phyloP scores from a whole-genome alignment of 2,888 invertebrate species.

The Drosophila maculinotata region DNA sequence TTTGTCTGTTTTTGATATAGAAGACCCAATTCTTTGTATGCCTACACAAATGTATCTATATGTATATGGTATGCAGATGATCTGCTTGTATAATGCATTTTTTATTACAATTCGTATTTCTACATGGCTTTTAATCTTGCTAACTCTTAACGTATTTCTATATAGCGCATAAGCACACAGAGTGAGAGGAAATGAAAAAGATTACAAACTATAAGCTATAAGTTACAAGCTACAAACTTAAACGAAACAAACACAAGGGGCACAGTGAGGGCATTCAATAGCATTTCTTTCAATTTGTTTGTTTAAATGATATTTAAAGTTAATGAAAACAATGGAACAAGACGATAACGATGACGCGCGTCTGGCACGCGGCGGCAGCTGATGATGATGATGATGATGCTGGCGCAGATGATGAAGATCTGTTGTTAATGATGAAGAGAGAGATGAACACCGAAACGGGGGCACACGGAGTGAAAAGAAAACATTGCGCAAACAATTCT shows the following conservation, averaged over 20 bases:
- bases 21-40: constrained; percentile 11
- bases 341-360: constrained; percentile 27
- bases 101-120: constrained; percentile 62
- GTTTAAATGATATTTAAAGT: constrained; percentile 53
- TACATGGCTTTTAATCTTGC: constrained; percentile 51
- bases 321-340: constrained; percentile 55
- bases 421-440: constrained; percentile 24
- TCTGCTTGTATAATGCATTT: constrained; percentile 16
- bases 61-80: constrained; percentile 5
- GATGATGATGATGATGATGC: constrained; percentile 17
- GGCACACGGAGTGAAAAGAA: constrained; percentile 49
- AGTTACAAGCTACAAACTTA: constrained; percentile 55
- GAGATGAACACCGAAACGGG: constrained; percentile 43
- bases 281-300: constrained; percentile 30
- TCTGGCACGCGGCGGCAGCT: constrained; percentile 43
- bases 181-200: constrained; percentile 1
- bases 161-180: constrained; percentile 31
- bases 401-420: constrained; percentile 28
- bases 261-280: constrained; percentile 38
- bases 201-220: constrained; percentile 55
- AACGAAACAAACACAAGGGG: constrained; percentile 50
- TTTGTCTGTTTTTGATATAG: constrained; percentile 4
- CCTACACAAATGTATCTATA: neutral
- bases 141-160: constrained; percentile 46
- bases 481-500: constrained; percentile 69